Conservation (phyloP, 1,140 invertebrate species). For the Anoplolepis gracilipes region DNA sequence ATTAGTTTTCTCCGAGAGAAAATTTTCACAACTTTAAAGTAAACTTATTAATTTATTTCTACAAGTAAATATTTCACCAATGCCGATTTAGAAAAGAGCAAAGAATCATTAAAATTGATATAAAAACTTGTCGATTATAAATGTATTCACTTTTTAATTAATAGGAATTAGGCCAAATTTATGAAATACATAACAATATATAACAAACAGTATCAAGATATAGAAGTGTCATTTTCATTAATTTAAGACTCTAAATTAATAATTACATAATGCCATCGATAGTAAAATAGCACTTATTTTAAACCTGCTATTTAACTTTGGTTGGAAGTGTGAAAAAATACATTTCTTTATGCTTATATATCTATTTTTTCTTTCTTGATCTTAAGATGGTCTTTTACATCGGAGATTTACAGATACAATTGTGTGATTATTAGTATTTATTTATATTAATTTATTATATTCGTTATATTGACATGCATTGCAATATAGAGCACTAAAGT, state of each 20-base stretch:
- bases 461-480: conserved; percentile 49
- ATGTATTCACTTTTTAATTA: conserved; percentile 25
- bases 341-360: conserved; percentile 9
- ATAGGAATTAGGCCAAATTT: conserved; percentile 36
- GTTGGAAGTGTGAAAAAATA: conserved; percentile 56
- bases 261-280: conserved; percentile 43
- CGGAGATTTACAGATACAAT: conserved; percentile 8
- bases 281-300: conserved; percentile 46
- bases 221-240: background rate
- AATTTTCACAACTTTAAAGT: background rate
- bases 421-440: conserved; percentile 2
- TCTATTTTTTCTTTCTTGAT: conserved; percentile 19
- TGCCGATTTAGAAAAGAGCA: background rate
- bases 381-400: conserved; percentile 10
- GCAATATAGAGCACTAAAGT: conserved; percentile 27
- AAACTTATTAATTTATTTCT: background rate
- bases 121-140: conserved; percentile 22
- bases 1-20: background rate
- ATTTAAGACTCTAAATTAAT: conserved; percentile 4
- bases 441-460: background rate
- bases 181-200: conserved; percentile 15
- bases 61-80: background rate
- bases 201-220: conserved; percentile 15
- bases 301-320: conserved; percentile 47
- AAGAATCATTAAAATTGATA: background rate